These are phyloP conservation scores for Cheilosia variabilis DNA, from an alignment of 2,888 invertebrate genomes.

Conservation along the genomic window DNA sequence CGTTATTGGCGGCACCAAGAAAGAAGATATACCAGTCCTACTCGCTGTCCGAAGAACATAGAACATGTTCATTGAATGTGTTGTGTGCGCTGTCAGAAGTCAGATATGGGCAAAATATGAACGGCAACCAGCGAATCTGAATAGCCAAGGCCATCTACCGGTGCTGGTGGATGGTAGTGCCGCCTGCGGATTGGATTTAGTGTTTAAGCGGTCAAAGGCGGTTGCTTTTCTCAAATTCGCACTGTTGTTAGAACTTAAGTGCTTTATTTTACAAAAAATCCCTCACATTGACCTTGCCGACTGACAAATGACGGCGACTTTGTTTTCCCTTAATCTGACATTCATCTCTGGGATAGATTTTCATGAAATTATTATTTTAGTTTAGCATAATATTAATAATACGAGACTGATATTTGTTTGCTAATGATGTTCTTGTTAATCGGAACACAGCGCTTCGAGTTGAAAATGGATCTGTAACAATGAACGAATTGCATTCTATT, in stretches of 20 bases:
- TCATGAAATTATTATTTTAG: neutral
- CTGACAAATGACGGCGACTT: conserved; percentile 11
- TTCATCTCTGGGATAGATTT: conserved; percentile 22
- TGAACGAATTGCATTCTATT: conserved; percentile 2
- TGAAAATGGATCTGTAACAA: conserved; percentile 3
- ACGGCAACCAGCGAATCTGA: neutral
- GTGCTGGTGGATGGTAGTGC: neutral
- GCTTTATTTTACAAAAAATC: neutral
- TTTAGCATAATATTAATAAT: neutral
- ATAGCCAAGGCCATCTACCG: conserved; percentile 17
- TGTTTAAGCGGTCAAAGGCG: neutral
- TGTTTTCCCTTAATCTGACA: conserved; percentile 20
- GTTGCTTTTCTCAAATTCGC: neutral
- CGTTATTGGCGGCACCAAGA: neutral
- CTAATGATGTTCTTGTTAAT: neutral
- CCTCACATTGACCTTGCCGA: conserved; percentile 8
- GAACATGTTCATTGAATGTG: conserved; percentile 10
- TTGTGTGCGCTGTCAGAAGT: conserved; percentile 31
- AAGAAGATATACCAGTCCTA: neutral
- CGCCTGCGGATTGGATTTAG: neutral
- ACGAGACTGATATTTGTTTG: neutral
- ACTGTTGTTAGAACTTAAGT: no score
- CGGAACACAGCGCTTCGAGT: conserved; percentile 2
- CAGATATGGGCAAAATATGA: conserved; percentile 13
- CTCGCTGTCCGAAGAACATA: neutral